phyloP scores from a whole-genome alignment of 2,797 vertebrate genomes.

The Alauda arvensis region DNA sequence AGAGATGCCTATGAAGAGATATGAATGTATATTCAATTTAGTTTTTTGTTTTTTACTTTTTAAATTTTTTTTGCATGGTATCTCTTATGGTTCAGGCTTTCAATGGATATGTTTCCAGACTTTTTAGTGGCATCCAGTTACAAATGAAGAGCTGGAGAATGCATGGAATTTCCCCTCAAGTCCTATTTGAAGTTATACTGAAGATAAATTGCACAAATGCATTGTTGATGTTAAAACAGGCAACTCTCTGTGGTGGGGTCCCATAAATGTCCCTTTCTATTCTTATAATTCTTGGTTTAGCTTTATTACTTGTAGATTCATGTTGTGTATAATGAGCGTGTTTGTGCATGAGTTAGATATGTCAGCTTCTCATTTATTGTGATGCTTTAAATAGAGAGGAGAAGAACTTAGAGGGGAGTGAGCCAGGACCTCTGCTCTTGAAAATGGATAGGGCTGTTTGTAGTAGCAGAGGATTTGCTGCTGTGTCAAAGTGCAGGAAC shows the following conservation, averaged over 20 bases:
- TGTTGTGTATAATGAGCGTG: background rate
- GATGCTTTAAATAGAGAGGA: background rate
- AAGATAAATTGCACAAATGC: background rate
- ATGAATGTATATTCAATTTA: background rate
- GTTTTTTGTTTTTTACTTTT: background rate
- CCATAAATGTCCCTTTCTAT: background rate
- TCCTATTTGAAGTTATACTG: background rate
- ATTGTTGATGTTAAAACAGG: background rate
- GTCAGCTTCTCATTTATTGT: background rate
- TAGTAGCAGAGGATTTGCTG: background rate
- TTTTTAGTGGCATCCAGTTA: background rate
- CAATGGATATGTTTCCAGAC: background rate
- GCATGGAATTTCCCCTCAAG: background rate
- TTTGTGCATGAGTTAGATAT: background rate
- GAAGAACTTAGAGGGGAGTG: background rate
- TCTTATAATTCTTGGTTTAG: background rate
- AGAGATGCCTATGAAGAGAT: background rate
- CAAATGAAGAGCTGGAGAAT: background rate
- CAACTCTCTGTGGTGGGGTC: rapidly evolving
- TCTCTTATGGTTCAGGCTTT: background rate
- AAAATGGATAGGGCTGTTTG: background rate
- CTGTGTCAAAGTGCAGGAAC: background rate
- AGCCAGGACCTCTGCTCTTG: background rate
- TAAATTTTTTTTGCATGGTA: rapidly evolving
- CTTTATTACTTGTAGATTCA: background rate